phyloP scores from a whole-genome alignment of 2,888 invertebrate species.

The Trissoscelio sp. region DNA sequence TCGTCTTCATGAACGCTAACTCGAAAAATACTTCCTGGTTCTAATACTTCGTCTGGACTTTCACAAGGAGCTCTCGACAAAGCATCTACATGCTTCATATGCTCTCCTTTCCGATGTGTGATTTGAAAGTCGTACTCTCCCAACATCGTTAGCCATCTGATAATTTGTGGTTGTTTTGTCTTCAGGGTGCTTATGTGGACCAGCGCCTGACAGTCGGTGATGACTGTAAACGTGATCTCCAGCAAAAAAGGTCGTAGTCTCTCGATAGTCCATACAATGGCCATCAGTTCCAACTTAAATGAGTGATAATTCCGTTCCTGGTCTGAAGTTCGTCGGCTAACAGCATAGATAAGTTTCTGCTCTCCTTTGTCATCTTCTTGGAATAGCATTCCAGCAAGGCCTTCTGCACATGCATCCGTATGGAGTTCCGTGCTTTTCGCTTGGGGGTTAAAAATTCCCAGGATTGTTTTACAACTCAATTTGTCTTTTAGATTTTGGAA shows the following conservation, averaged over 20 bases:
- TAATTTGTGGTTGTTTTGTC: conserved; percentile 23
- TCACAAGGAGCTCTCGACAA: conserved; percentile 24
- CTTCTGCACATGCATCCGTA: background rate
- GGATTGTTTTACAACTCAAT: background rate
- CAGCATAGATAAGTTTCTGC: conserved; percentile 41
- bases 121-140: conserved; percentile 2
- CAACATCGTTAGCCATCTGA: background rate
- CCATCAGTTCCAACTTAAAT: conserved; percentile 48
- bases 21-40: conserved; percentile 12
- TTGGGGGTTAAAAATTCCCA: background rate
- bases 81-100: conserved; percentile 28
- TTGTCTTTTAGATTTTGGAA: conserved; percentile 4
- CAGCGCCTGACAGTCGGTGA: conserved; percentile 22
- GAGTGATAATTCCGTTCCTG: conserved; percentile 68
- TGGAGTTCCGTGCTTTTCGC: background rate
- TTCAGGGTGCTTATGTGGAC: conserved; percentile 12
- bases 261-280: conserved; percentile 33
- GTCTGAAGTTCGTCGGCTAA: conserved; percentile 50
- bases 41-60: conserved; percentile 12
- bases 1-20: conserved; percentile 9
- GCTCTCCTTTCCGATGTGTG: conserved; percentile 15
- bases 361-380: background rate
- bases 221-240: conserved; percentile 2
- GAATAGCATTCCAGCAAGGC: conserved; percentile 1
- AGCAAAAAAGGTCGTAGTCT: conserved; percentile 40